phyloP scores from a whole-genome alignment of 2,797 vertebrate genomes.

The Oreochromis mossambicus region DNA sequence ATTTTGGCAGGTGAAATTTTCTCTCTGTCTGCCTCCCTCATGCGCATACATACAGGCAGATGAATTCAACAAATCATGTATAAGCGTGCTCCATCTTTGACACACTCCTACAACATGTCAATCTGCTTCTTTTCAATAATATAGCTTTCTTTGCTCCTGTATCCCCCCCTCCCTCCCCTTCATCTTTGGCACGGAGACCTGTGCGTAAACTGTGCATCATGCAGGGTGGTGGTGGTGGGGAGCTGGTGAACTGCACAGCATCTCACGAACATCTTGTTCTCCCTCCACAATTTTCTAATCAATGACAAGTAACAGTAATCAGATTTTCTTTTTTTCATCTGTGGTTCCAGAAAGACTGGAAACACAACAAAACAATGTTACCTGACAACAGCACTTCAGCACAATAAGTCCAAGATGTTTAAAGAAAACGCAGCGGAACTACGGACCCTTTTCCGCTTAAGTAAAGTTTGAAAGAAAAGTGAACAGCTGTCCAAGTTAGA shows the following conservation, averaged over 20 bases:
- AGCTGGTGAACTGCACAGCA: slow-evolving; percentile 44
- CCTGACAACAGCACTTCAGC: slow-evolving; percentile 60
- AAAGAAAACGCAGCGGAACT: slow-evolving; percentile 33
- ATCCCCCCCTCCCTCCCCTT: not conserved
- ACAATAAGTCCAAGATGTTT: slow-evolving; percentile 63
- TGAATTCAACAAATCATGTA: slow-evolving; percentile 27
- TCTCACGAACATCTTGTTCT: slow-evolving; percentile 58
- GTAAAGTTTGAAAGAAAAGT: slow-evolving; percentile 42
- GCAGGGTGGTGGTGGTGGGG: not conserved
- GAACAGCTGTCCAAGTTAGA: slow-evolving; percentile 46
- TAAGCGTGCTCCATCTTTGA: slow-evolving; percentile 32
- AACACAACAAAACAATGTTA: slow-evolving; percentile 64
- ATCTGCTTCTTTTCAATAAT: slow-evolving; percentile 46
- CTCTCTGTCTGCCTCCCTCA: slow-evolving; percentile 6
- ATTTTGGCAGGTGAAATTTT: slow-evolving; percentile 45
- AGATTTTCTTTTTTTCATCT: slow-evolving; percentile 10
- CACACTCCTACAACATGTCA: slow-evolving; percentile 12
- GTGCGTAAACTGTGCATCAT: slow-evolving; percentile 28
- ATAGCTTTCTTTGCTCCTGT: slow-evolving; percentile 37
- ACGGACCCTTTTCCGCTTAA: slow-evolving; percentile 51
- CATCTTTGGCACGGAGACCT: slow-evolving; percentile 40
- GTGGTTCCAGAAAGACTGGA: slow-evolving; percentile 44
- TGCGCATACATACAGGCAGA: slow-evolving; percentile 8
- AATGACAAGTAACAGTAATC: slow-evolving; percentile 55
- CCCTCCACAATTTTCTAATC: slow-evolving; percentile 45